Percentiles rank a stretch among this genome's conserved stretches.
Evolutionary conservation across 1,140 invertebrate genomes (phyloP).

Genomic region (Caligus rogercresseyi): DNA sequence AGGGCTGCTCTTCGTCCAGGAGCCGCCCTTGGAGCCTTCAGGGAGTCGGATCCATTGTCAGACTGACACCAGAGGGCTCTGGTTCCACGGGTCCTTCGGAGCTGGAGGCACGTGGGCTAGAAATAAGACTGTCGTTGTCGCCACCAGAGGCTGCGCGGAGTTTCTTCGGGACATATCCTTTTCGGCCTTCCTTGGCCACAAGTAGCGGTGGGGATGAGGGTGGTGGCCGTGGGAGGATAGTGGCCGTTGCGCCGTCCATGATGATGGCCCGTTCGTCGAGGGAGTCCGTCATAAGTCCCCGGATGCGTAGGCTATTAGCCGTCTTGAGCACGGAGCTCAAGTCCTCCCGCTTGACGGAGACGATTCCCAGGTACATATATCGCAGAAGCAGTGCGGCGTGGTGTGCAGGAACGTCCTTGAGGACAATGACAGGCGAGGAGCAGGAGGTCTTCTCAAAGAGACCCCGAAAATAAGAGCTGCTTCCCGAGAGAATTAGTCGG

Average conservation of each 20-base stretch:
- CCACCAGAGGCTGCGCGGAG: neutral
- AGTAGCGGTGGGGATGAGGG: neutral
- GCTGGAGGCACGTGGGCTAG: neutral
- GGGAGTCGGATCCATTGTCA: neutral
- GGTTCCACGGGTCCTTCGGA: neutral
- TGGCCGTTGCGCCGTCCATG: neutral
- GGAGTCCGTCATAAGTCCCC: conserved; percentile 29
- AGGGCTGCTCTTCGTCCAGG: conserved; percentile 1
- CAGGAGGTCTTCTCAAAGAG: conserved; percentile 75
- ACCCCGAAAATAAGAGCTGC: conserved; percentile 30
- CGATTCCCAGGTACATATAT: conserved; percentile 31
- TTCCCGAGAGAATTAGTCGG: conserved; percentile 19
- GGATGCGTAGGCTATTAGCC: conserved; percentile 29
- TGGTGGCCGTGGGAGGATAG: neutral
- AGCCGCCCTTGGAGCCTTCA: neutral
- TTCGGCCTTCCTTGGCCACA: conserved; percentile 7
- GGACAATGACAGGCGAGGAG: conserved; percentile 65
- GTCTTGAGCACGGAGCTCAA: conserved; percentile 28
- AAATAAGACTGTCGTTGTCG: neutral
- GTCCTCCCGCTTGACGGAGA: conserved; percentile 29
- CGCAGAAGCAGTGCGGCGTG: conserved; percentile 29
- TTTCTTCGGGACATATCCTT: conserved; percentile 9
- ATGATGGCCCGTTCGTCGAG: neutral
- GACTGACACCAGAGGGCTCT: neutral
- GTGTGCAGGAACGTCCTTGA: conserved; percentile 27